phyloP scores from a whole-genome alignment of 2,888 invertebrate genomes.

The Aphrophora alni region DNA sequence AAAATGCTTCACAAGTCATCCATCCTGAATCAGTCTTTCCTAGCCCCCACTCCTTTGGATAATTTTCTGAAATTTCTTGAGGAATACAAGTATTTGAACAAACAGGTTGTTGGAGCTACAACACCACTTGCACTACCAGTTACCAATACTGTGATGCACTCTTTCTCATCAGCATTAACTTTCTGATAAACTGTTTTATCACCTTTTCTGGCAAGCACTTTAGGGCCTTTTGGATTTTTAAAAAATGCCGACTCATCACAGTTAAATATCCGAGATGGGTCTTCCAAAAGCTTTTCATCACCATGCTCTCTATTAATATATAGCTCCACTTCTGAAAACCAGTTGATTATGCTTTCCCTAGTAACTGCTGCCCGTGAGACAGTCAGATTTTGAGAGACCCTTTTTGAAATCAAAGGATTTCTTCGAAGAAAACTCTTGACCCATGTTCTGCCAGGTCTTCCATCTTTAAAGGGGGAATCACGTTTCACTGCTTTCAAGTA shows the following conservation, averaged over 20 bases:
- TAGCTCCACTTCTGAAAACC: slow-evolving; percentile 37
- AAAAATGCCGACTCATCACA: slow-evolving; percentile 52
- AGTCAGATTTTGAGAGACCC: slow-evolving; percentile 43
- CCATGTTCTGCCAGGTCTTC: slow-evolving; percentile 28
- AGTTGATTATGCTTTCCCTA: slow-evolving; percentile 36
- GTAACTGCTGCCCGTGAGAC: slow-evolving; percentile 39
- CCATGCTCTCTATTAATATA: slow-evolving; percentile 42
- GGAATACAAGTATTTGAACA: slow-evolving; percentile 46
- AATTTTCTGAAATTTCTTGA: slow-evolving; percentile 41
- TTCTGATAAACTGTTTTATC: slow-evolving; percentile 51
- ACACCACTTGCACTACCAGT: slow-evolving; percentile 50
- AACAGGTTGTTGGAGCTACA: slow-evolving; percentile 43
- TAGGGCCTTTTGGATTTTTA: slow-evolving; percentile 49
- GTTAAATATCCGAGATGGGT: slow-evolving; percentile 48
- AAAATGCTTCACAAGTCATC: slow-evolving; percentile 58
- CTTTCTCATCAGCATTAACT: slow-evolving; percentile 52
- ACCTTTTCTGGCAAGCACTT: slow-evolving; percentile 46
- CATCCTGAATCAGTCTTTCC: slow-evolving; percentile 57
- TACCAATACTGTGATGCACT: slow-evolving; percentile 50
- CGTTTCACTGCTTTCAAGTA: slow-evolving; percentile 12
- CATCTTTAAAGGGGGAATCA: slow-evolving; percentile 24
- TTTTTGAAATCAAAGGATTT: slow-evolving; percentile 16
- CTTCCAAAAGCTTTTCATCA: slow-evolving; percentile 33
- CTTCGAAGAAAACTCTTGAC: slow-evolving; percentile 26
- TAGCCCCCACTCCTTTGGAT: slow-evolving; percentile 54